Base-by-base conservation (phyloP, 30 jellyfish, hydroid and myxozoan genomes). In the Catostylus mosaicus region DNA sequence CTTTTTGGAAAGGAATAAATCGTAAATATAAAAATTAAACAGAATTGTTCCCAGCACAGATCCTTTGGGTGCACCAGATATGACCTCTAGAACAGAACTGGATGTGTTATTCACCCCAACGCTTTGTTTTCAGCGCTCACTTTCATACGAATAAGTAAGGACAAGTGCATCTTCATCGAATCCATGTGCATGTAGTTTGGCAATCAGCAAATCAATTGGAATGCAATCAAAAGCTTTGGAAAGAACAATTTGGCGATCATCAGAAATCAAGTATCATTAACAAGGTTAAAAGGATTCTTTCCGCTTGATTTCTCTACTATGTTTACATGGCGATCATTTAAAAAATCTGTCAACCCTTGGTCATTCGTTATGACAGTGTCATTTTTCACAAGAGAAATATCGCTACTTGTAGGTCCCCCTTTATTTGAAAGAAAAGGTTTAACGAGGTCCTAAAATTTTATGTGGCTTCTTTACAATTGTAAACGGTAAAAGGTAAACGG, bases 31-130 rank as follows among this genome's bases (percentile, higher is more conserved):
- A n/a, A n/a, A n/a, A n/a, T n/a, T n/a, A n/a, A n/a, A n/a, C n/a
- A n/a, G n/a, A n/a, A n/a, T n/a, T n/a, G n/a, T n/a, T n/a, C n/a
- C n/a, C n/a, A n/a, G n/a, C n/a, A n/a, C n/a, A n/a, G n/a, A n/a
- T n/a, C n/a, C 86, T 82, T 82, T 84, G 59, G 84, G 85, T 52
- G 67, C 85, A 32, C 85, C 91, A 34, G 91, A 82, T 0, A 43
- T n/a, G 57, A 82, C 75, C 61, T 37, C 46, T 82, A 23, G 86
- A 43, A 82, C 67, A 30, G 74, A 45, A 82, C 86, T 47, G 72
- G 67, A 56, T 30, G 57, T 26, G 62, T 40, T 37, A 38, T 78
- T 61, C 62, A 59, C 62, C 37, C 89, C 20, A 32, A 63, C 11
- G 33, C 38, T 30, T 60, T 76, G 88, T 33, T 47, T 32, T 48